These are phyloP conservation scores for Neodiprion lecontei DNA, from an alignment of 1,140 invertebrate genomes.

Conservation along the genomic window DNA sequence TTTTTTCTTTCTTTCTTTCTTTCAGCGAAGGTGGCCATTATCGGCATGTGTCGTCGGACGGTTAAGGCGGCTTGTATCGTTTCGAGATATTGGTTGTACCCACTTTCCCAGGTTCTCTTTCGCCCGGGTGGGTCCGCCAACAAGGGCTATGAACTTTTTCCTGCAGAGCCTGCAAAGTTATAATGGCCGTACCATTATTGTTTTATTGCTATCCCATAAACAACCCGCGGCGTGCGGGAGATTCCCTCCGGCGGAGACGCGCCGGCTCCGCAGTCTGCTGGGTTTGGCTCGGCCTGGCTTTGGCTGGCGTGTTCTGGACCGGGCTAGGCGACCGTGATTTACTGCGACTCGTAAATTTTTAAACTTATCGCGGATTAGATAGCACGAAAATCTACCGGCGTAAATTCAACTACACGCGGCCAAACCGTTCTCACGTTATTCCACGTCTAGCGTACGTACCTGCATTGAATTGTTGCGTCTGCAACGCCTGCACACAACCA, in stretches of 20 bases:
- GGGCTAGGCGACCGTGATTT: constrained; percentile 41
- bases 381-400: constrained; percentile 27
- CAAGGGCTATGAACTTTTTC: no score
- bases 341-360: constrained; percentile 55
- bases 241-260: constrained; percentile 2
- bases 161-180: constrained; percentile 29
- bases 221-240: constrained; percentile 29
- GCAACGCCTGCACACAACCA: no score
- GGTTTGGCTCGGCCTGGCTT: no score
- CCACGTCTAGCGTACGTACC: no score
- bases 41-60: not conserved
- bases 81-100: not conserved
- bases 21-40: not conserved
- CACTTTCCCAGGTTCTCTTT: not conserved
- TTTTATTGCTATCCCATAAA: constrained; percentile 53
- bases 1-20: not conserved
- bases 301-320: constrained; percentile 19
- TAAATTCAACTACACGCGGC: no score
- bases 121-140: not conserved
- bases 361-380: constrained; percentile 53
- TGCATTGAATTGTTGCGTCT: no score
- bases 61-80: not conserved
- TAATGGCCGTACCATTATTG: constrained; percentile 43
- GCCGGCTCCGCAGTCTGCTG: no score
- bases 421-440: no score